These are phyloP conservation scores for Sturmia bella DNA, from an alignment of 2,888 invertebrate species.

Conservation along the genomic window DNA sequence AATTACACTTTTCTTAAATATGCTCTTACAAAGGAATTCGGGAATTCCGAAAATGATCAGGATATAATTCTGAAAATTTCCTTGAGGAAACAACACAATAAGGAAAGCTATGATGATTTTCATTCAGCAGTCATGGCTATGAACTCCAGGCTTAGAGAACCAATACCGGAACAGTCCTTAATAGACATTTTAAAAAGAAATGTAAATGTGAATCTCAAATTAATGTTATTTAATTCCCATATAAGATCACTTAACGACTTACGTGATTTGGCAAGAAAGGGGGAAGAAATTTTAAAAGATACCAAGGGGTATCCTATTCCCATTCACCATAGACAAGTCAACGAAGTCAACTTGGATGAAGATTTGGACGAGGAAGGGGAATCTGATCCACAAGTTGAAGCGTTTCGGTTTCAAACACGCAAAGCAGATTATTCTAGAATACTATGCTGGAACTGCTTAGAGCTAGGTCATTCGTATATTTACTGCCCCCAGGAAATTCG, in stretches of 20 bases:
- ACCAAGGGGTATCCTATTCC: no score
- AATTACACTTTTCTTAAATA: not conserved
- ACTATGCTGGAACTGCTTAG: conserved; percentile 3
- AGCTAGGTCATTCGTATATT: conserved; percentile 25
- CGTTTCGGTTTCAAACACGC: no score
- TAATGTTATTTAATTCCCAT: no score
- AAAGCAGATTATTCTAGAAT: no score
- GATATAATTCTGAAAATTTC: not conserved
- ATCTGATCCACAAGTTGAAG: no score
- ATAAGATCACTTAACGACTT: no score
- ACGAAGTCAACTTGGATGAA: no score
- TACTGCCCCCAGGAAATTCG: not conserved
- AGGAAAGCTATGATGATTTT: not conserved
- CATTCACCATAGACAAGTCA: no score
- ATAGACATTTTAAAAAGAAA: conserved; percentile 22
- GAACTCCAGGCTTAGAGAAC: not conserved
- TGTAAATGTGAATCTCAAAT: no score
- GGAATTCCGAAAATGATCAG: not conserved
- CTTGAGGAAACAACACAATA: not conserved
- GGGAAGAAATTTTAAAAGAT: no score
- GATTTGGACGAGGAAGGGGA: no score
- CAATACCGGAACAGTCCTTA: not conserved
- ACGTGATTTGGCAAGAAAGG: no score
- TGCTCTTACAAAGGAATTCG: not conserved
- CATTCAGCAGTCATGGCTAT: not conserved